A percentile compares a stretch with the other conserved stretches of the same genome.
Conservation (phyloP, 2,113 vertebrate species). For the Heterocephalus glaber region DNA sequence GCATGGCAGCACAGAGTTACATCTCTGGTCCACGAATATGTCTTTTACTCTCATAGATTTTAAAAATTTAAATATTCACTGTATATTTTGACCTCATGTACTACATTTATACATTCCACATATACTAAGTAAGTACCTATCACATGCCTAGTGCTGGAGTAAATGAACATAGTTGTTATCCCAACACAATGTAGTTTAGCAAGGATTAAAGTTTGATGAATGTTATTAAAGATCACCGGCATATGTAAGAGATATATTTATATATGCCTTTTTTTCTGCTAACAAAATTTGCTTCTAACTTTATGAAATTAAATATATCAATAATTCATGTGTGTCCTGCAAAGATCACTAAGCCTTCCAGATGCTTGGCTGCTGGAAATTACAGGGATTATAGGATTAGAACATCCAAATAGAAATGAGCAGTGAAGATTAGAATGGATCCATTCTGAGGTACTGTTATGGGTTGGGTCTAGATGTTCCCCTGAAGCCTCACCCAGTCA, state of each 20-base stretch:
- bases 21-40: too few species aligned
- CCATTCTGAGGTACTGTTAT: background rate
- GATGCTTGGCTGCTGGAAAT: background rate
- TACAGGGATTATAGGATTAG: background rate
- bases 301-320: slow-evolving; percentile 24
- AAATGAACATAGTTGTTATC: background rate
- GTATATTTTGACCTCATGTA: background rate
- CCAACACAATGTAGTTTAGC: background rate
- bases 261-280: background rate
- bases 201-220: background rate
- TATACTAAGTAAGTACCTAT: background rate
- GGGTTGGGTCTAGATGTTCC: background rate
- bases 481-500: background rate
- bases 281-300: background rate
- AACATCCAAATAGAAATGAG: slow-evolving; percentile 32
- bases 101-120: background rate
- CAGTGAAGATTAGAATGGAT: background rate
- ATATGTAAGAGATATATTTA: background rate
- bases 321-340: background rate
- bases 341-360: background rate
- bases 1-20: too few species aligned
- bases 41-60: too few species aligned
- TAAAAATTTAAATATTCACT: too few species aligned
- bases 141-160: background rate
- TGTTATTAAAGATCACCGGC: background rate